Percentiles rank a stretch among this genome's conserved stretches.
Conservation (phyloP, 2,888 invertebrate species). For the Amiota mariae region DNA sequence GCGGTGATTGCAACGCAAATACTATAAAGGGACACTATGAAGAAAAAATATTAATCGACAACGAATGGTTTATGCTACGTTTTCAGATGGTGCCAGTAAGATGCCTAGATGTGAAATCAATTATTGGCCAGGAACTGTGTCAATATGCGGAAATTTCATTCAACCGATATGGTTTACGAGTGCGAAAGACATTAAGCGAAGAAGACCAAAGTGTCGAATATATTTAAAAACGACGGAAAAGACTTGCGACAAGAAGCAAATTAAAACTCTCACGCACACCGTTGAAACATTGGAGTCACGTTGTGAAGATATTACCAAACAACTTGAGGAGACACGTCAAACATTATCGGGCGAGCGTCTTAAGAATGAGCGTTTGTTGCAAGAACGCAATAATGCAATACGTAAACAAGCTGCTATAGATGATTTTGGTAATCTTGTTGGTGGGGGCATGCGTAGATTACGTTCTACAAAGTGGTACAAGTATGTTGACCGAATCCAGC, state of each 20-base stretch:
- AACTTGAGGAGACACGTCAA: slow-evolving; percentile 83
- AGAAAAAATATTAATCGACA: slow-evolving; percentile 8
- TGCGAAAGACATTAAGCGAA: not conserved
- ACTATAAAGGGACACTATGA: not conserved
- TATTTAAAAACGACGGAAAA: no score
- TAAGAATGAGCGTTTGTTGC: slow-evolving; percentile 75
- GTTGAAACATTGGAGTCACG: slow-evolving; percentile 87
- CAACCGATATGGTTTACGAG: slow-evolving; percentile 6
- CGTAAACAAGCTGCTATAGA: slow-evolving; percentile 38
- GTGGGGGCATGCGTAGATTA: slow-evolving; percentile 32
- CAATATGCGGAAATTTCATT: slow-evolving; percentile 17
- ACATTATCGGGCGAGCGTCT: slow-evolving; percentile 78
- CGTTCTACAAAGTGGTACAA: slow-evolving; percentile 27
- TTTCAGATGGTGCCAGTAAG: slow-evolving; percentile 13
- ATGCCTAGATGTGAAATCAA: slow-evolving; percentile 18
- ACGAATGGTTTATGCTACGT: slow-evolving; percentile 12
- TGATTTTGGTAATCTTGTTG: slow-evolving; percentile 29
- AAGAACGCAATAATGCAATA: slow-evolving; percentile 54
- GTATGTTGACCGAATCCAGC: no score
- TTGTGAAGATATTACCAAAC: slow-evolving; percentile 87
- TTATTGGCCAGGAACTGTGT: slow-evolving; percentile 27
- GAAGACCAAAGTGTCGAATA: no score
- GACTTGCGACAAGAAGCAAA: no score
- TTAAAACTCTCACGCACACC: slow-evolving; percentile 82
- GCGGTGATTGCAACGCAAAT: no score